Percentiles rank a stretch among this genome's conserved stretches.
phyloP scores from a whole-genome alignment of 1,140 invertebrate species.

The Bilobella aurantiaca region DNA sequence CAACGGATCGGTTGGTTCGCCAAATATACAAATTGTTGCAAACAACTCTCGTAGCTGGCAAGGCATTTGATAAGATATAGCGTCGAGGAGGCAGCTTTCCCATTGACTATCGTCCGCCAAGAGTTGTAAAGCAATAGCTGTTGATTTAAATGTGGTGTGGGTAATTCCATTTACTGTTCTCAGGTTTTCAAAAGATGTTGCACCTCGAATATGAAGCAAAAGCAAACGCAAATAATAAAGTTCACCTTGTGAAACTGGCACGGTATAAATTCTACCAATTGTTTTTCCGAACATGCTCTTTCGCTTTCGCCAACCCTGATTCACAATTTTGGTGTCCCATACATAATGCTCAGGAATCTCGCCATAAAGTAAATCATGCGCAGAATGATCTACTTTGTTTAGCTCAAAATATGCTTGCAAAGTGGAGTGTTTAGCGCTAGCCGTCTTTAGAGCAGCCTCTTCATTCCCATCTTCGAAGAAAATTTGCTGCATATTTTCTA shows the following conservation, averaged over 20 bases:
- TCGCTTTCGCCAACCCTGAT: not conserved
- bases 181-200: slow-evolving; percentile 21
- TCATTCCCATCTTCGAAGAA: slow-evolving; percentile 28
- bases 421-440: slow-evolving; percentile 4
- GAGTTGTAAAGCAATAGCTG: slow-evolving; percentile 26
- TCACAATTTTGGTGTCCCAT: slow-evolving; percentile 21
- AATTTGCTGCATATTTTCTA: slow-evolving; percentile 42
- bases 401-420: slow-evolving; percentile 33
- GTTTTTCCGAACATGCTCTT: not conserved
- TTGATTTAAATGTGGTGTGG: slow-evolving; percentile 20
- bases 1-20: slow-evolving; percentile 17
- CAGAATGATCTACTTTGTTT: slow-evolving; percentile 17
- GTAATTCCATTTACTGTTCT: slow-evolving; percentile 17
- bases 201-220: slow-evolving; percentile 37
- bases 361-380: slow-evolving; percentile 31
- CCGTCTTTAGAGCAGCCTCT: not conserved
- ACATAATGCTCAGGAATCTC: slow-evolving; percentile 35
- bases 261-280: slow-evolving; percentile 12
- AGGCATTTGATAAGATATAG: slow-evolving; percentile 19
- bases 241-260: not conserved
- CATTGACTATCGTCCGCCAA: slow-evolving; percentile 29
- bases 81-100: slow-evolving; percentile 28
- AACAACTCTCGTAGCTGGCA: slow-evolving; percentile 36
- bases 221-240: slow-evolving; percentile 37
- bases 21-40: slow-evolving; percentile 27